phyloP scores from a whole-genome alignment of 2,888 invertebrate species.

The Callyntrura guangdongensis region DNA sequence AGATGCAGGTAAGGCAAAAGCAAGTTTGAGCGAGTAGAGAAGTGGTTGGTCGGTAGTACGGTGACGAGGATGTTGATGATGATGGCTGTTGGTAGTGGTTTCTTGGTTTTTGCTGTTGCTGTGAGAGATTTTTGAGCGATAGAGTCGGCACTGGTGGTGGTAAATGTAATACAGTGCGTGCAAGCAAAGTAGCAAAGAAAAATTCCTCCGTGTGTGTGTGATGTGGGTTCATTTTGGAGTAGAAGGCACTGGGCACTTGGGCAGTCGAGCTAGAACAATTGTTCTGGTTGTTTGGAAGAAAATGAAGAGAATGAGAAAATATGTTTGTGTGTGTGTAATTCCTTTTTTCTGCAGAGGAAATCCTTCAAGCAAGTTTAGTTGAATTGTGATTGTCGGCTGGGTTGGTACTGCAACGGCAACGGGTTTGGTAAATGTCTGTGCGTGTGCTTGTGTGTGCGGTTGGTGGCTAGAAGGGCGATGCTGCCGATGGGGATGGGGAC shows the following conservation, averaged over 20 bases:
- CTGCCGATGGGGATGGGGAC: too few relatives aligned
- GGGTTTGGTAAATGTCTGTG: neutral
- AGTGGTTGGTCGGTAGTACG: too few relatives aligned
- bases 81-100: too few relatives aligned
- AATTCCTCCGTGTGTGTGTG: neutral
- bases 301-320: slow-evolving; percentile 1
- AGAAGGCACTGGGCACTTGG: neutral
- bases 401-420: slow-evolving; percentile 2
- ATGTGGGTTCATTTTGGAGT: neutral
- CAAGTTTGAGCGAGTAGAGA: neutral
- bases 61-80: too few relatives aligned
- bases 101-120: too few relatives aligned
- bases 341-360: slow-evolving; percentile 69
- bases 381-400: slow-evolving; percentile 68
- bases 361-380: slow-evolving; percentile 65
- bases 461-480: neutral
- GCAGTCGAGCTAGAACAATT: neutral
- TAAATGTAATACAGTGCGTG: slow-evolving; percentile 47
- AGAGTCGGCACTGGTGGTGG: neutral
- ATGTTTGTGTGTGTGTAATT: slow-evolving; percentile 18
- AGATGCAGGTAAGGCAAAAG: too few relatives aligned
- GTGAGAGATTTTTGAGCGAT: too few relatives aligned
- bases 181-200: slow-evolving; percentile 7
- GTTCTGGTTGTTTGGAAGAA: neutral
- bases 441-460: neutral